Evolutionary conservation across 2,797 vertebrate genomes (phyloP).

Genomic region (Spatula clypeata): DNA sequence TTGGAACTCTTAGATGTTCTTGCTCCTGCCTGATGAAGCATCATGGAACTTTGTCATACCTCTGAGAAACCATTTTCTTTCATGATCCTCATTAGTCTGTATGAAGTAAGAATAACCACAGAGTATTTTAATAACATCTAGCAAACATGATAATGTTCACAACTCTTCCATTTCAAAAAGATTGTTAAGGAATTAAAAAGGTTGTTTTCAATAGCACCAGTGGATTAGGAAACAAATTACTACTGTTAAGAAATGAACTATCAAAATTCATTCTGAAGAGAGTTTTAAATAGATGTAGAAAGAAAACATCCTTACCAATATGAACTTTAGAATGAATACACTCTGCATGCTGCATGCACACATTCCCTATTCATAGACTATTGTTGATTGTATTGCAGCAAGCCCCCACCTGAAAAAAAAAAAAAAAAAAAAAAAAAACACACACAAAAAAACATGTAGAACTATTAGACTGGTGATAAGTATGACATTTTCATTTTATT

Average conservation of each 20-base stretch:
- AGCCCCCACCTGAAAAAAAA: not conserved
- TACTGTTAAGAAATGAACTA: not conserved
- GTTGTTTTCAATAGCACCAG: not conserved
- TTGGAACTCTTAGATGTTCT: not conserved
- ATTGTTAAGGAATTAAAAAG: not conserved
- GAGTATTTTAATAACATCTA: not conserved
- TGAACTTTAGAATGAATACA: not conserved
- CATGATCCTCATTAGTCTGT: not conserved
- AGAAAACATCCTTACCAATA: not conserved
- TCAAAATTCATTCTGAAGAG: not conserved
- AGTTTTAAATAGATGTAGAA: not conserved
- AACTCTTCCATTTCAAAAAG: not conserved
- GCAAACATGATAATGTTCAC: not conserved
- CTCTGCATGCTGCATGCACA: not conserved
- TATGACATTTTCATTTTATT: not conserved
- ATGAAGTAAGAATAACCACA: not conserved
- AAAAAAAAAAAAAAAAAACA: not conserved
- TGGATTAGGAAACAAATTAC: not conserved
- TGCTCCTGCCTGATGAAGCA: not conserved
- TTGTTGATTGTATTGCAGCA: not conserved
- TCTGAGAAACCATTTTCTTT: not conserved
- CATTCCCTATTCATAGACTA: not conserved
- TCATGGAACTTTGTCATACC: not conserved
- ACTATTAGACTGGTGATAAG: not conserved
- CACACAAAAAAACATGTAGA: not conserved